Evolutionary conservation across 1,140 invertebrate genomes (phyloP).

Genomic region (Metopolophium dirhodum): DNA sequence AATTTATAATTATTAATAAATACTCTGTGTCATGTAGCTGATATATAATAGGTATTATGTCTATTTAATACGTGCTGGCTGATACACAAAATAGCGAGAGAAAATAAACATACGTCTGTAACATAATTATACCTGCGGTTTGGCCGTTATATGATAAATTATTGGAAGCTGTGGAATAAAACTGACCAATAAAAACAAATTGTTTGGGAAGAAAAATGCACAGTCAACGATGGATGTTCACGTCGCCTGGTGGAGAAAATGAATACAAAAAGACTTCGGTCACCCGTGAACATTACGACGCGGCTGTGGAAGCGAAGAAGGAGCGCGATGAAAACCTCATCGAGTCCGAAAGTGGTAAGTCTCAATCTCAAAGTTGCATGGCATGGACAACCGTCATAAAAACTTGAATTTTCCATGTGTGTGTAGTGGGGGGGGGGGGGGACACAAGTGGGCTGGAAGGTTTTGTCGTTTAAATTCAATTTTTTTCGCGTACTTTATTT

Average conservation of each 20-base stretch:
- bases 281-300: background rate
- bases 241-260: slow-evolving; percentile 38
- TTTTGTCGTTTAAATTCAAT: background rate
- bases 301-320: background rate
- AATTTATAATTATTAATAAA: no score
- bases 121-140: background rate
- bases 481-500: background rate
- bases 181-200: background rate
- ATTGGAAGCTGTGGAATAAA: background rate
- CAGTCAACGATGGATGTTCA: slow-evolving; percentile 51
- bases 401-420: background rate
- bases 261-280: slow-evolving; percentile 44
- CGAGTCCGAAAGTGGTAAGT: background rate
- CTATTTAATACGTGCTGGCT: background rate
- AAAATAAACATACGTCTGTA: background rate
- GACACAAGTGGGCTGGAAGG: no score
- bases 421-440: background rate
- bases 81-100: background rate
- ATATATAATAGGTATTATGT: no score
- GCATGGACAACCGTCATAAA: background rate
- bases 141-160: background rate
- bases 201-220: slow-evolving; percentile 23
- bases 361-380: background rate
- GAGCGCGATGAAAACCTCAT: background rate
- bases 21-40: no score